Evolutionary conservation across 2,888 invertebrate species (phyloP).

Genomic region (Rhimphoctona megacephalus): DNA sequence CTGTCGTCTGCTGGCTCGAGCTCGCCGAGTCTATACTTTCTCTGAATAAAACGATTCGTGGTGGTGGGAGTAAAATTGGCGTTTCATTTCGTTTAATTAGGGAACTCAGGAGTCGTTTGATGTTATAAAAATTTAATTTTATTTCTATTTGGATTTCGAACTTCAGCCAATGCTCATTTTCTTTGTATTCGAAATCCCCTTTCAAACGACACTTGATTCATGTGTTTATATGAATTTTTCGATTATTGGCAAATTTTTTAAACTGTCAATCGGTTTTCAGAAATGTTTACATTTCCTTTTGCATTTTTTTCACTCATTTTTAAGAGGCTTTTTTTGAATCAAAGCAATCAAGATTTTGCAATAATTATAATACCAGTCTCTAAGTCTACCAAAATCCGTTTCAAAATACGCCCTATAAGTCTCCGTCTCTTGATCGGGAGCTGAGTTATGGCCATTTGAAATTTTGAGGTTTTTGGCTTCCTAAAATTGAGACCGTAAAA

Average conservation of each 20-base stretch:
- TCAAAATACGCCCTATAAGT: neutral
- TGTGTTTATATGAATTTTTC: neutral
- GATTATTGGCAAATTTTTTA: neutral
- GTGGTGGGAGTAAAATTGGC: no score
- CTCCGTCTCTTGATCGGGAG: neutral
- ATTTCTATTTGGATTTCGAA: no score
- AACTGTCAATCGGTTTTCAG: neutral
- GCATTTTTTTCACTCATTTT: neutral
- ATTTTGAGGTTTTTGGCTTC: no score
- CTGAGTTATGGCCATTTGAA: no score
- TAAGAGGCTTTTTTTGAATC: neutral
- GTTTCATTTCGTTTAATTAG: no score
- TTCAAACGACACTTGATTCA: neutral
- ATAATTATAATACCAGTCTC: neutral
- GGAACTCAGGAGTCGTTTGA: no score
- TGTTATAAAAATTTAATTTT: no score
- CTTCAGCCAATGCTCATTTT: neutral
- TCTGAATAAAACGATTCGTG: no score
- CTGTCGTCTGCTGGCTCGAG: no score
- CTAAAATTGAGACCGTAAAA: no score
- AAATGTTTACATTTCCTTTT: neutral
- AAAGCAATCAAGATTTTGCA: neutral
- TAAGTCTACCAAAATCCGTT: neutral
- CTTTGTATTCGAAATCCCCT: neutral
- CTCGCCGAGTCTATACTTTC: no score